Evolutionary conservation across 2,113 vertebrate genomes (phyloP).

Genomic region (Oxyruncus cristatus): DNA sequence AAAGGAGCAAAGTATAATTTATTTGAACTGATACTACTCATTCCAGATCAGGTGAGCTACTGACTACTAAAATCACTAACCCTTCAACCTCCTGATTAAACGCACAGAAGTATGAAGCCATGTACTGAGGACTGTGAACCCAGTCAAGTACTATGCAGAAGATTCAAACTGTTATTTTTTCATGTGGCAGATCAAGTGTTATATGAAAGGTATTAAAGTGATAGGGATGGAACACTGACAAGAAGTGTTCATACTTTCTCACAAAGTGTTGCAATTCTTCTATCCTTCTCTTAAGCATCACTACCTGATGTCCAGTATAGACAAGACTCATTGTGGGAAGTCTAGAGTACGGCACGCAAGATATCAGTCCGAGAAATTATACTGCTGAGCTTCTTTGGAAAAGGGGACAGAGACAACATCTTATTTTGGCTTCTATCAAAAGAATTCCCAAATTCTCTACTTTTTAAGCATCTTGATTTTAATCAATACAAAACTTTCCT

Average conservation of each 20-base stretch:
- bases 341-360: not conserved
- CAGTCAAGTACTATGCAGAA: not conserved
- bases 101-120: not conserved
- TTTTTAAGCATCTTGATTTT: not conserved
- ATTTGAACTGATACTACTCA: not conserved
- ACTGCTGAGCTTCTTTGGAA: not conserved
- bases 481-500: not conserved
- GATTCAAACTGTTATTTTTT: not conserved
- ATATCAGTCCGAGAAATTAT: not conserved
- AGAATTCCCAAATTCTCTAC: not conserved
- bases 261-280: not conserved
- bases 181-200: not conserved
- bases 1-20: not conserved
- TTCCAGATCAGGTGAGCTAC: not conserved
- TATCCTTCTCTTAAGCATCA: not conserved
- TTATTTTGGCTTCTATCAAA: not conserved
- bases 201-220: not conserved
- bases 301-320: not conserved
- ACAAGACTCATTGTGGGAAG: not conserved
- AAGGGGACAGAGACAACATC: not conserved
- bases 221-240: not conserved
- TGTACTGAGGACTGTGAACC: not conserved
- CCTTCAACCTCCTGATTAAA: not conserved
- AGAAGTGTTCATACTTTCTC: not conserved
- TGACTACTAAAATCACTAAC: not conserved